phyloP scores from a whole-genome alignment of 2,797 vertebrate genomes.

The Sylvilagus floridanus region DNA sequence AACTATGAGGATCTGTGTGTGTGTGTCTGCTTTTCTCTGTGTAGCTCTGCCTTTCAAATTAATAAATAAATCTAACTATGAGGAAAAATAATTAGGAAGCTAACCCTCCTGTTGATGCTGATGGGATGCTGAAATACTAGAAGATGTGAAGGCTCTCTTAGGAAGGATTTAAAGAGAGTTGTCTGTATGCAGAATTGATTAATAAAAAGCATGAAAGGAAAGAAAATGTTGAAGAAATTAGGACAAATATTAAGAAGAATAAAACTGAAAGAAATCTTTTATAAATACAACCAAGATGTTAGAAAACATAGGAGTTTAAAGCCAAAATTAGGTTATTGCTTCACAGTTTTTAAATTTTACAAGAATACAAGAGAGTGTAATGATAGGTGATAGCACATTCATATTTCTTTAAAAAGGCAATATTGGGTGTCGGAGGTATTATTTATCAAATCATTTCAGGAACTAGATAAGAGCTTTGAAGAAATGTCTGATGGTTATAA shows the following conservation, averaged over 20 bases:
- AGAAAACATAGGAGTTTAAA: slow-evolving; percentile 31
- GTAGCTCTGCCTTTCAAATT: too few species aligned
- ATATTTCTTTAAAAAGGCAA: slow-evolving; percentile 25
- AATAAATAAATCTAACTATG: background rate
- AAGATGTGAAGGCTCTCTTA: background rate
- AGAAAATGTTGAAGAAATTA: slow-evolving; percentile 11
- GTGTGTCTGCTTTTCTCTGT: too few species aligned
- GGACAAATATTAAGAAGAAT: slow-evolving; percentile 1
- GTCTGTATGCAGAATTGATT: slow-evolving; percentile 1
- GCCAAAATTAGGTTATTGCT: slow-evolving; percentile 11
- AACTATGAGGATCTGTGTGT: background rate
- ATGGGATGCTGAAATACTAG: background rate
- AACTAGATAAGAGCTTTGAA: background rate
- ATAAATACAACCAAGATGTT: background rate
- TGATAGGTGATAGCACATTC: slow-evolving; percentile 13
- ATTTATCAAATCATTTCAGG: background rate
- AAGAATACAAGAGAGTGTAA: background rate
- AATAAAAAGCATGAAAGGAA: slow-evolving; percentile 30
- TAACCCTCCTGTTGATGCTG: slow-evolving; percentile 21
- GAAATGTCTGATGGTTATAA: background rate
- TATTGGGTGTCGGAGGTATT: background rate
- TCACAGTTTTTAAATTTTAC: background rate
- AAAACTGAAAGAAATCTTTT: slow-evolving; percentile 22
- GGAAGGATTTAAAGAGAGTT: background rate
- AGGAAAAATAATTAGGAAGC: slow-evolving; percentile 36